Base-by-base conservation (phyloP, 2,888 invertebrate species). In the Deroplatys truncata region DNA sequence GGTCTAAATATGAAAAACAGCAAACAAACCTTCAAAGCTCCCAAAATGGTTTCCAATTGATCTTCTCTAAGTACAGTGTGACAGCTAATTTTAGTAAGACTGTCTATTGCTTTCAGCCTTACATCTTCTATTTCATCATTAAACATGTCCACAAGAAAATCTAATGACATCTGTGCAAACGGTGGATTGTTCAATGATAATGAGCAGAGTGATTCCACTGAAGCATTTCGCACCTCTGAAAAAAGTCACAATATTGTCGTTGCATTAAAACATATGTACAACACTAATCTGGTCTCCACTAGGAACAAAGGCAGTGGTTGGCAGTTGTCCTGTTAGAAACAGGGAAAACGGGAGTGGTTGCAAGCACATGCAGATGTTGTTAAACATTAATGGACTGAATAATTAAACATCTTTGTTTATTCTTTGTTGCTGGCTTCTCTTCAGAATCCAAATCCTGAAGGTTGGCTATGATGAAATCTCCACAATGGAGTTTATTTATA, bases 51-150 rank as follows among this genome's bases (percentile, higher is more conserved):
- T 93, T 99, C 99, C 86, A 99, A 93, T 93, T 99, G 99, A 93
- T 99, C 99, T 93, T 99, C 98, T 85, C 98, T 94, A 72, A 99
- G 94, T 84, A 97, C 96, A 88, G 99, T 98, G 92, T 98, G 98
- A 84, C 96, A 95, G 1, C 98, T 97, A 92, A 99, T 98, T 92
- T 96, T 96, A 28, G 98, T 97, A 92, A 99, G 95, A 92, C 98
- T 98, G 93, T 98, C 98, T 91, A 99, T 99, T 3, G 99, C 99
- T 92, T 98, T 97, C 89, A 99, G 94, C 29, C 99, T 95, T 20
- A 99, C 99, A 92, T 98, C 98, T 93, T 99, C 99, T 91, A 99
- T 99, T 95, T 99, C 99, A 93, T 99, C 99, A 93, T 99, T 99
- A 93, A 99, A 99, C 99, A 99, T 99, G 93, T 99, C 99, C 1